A percentile compares a stretch with the other conserved stretches of the same genome.
Evolutionary conservation across 2,888 invertebrate genomes (phyloP).

Genomic region (Leptothorax acervorum): DNA sequence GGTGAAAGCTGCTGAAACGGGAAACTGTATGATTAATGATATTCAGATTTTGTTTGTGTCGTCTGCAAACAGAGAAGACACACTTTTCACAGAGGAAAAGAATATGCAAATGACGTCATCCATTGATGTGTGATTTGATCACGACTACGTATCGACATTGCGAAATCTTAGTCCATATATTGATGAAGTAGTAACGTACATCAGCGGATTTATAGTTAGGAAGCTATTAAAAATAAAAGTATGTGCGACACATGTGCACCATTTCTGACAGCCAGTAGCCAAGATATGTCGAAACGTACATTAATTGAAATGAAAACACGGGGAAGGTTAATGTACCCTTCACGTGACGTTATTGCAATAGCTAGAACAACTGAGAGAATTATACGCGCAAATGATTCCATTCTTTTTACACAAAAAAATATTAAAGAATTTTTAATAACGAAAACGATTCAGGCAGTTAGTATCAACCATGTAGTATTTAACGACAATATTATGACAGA

Average conservation of each 20-base stretch:
- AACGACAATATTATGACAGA: background rate
- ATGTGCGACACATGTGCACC: background rate
- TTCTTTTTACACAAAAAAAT: background rate
- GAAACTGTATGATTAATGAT: slow-evolving; percentile 11
- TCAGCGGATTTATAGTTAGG: slow-evolving; percentile 44
- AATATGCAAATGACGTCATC: background rate
- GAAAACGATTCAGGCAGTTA: background rate
- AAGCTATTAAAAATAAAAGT: slow-evolving; percentile 12
- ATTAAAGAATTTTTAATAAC: background rate
- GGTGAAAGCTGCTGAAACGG: slow-evolving; percentile 1
- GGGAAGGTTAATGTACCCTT: no score
- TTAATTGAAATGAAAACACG: background rate
- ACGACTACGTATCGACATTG: slow-evolving; percentile 7
- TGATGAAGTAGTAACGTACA: slow-evolving; percentile 36
- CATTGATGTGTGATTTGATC: slow-evolving; percentile 21
- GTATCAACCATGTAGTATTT: background rate
- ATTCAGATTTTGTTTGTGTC: slow-evolving; percentile 20
- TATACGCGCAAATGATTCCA: background rate
- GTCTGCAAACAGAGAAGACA: background rate
- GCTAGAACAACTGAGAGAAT: no score
- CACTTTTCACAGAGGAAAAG: background rate
- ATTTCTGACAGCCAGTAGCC: background rate
- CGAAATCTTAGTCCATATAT: slow-evolving; percentile 24
- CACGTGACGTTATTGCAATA: no score
- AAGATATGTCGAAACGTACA: background rate